Conservation (phyloP, 2,113 vertebrate genomes). For the Procavia capensis region DNA sequence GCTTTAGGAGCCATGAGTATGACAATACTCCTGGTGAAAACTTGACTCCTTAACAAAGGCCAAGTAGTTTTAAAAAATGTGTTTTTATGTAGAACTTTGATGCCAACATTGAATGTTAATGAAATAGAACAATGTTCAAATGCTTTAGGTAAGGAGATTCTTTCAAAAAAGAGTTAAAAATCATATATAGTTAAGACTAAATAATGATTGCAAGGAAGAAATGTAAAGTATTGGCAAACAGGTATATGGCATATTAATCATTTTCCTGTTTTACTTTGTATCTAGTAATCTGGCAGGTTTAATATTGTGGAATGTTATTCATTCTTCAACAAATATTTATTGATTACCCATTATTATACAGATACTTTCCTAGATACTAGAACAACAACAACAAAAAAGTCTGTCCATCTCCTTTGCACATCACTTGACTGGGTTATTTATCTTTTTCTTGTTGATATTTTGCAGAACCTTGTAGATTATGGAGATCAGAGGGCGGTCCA, state of each 20-base stretch:
- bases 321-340: not conserved
- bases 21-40: conserved; percentile 49
- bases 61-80: conserved; percentile 39
- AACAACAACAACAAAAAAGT: too few species aligned
- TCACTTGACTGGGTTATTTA: too few species aligned
- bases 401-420: too few species aligned
- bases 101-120: conserved; percentile 22
- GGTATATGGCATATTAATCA: not conserved
- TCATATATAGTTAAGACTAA: not conserved
- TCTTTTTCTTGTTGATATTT: too few species aligned
- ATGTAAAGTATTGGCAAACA: not conserved
- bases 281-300: not conserved
- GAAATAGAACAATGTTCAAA: not conserved
- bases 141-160: not conserved
- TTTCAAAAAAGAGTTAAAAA: conserved; percentile 14
- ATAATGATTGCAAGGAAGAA: not conserved
- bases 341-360: not conserved
- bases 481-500: too few species aligned
- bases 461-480: too few species aligned
- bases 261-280: not conserved
- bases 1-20: conserved; percentile 33
- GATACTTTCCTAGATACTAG: not conserved
- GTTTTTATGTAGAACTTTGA: conserved; percentile 35
- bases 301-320: not conserved
- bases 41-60: conserved; percentile 54